Base-by-base conservation (phyloP, 1,140 invertebrate species). In the Drosophila sturtevanti region DNA sequence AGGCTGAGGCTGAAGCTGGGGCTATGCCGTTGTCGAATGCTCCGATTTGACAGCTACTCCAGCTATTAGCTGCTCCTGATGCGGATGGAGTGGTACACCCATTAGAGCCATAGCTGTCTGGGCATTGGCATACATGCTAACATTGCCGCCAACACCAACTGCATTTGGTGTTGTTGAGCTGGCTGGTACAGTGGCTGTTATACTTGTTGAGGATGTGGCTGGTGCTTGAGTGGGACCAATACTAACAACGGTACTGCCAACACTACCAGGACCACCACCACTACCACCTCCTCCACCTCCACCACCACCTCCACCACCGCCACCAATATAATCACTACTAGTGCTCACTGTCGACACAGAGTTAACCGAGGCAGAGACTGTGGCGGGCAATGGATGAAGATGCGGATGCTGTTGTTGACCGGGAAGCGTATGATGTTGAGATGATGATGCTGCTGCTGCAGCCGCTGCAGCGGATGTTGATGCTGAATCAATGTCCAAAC, bases 21-120 rank as follows among this genome's bases (percentile, higher is more conserved):
- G 89, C 89, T 90, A 90, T 90, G 89, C 89, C 7, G 82, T 87
- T 65, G 89, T 90, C 38, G 84, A 89, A 48, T 90, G 80, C 70
- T 90, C 82, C 69, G 84, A 84, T 34, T 87, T 87, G 31, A 87
- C 74, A 11, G 68, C 69, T 18, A 68, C 75, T 16, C 75, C 79
- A 1, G 66, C 71, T 22, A 84, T 71, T 3, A 81, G 44, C 51
- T 82, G 79, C 56, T 81, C 80, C 52, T 84, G 79, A 34, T 77
- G 74, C 21, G 72, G 38, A 27, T 76, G 72, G 18, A 82, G 70
- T 16, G 89, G 70, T 48, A 89, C 75, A 21, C 87, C 87, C 89
- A 90, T 90, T 34, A 90, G 59, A n/a, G 79, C 82, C 79, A 90
- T 78, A 18, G 87, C 87, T 55, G 84, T 77, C 38, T 90, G 81